Conservation (phyloP, 2,113 vertebrate species). For the Labrus mixtus region DNA sequence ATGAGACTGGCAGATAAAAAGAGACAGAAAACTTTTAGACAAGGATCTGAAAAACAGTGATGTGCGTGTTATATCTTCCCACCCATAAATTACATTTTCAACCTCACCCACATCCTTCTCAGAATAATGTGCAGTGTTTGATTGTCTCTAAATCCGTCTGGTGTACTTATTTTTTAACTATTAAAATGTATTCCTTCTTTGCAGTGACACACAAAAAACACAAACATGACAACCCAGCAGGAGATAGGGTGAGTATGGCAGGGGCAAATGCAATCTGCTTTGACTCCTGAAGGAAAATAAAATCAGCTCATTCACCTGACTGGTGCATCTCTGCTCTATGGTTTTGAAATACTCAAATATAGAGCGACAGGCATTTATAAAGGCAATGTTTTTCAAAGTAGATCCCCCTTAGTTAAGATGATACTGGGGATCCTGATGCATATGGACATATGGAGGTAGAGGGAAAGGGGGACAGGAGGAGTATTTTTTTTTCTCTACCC, state of each 20-base stretch:
- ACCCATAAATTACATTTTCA: slow-evolving; percentile 53
- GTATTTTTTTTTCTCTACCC: slow-evolving; percentile 5
- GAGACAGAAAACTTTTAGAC: slow-evolving; percentile 33
- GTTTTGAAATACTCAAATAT: slow-evolving; percentile 58
- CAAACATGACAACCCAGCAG: slow-evolving; percentile 54
- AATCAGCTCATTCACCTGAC: slow-evolving; percentile 64
- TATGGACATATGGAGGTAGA: slow-evolving; percentile 58
- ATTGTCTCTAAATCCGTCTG: slow-evolving; percentile 11
- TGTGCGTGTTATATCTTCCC: slow-evolving; percentile 29
- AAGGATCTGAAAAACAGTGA: slow-evolving; percentile 28
- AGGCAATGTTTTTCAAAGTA: slow-evolving; percentile 64
- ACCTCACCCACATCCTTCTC: slow-evolving; percentile 10
- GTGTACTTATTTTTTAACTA: slow-evolving; percentile 5
- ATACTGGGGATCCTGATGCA: slow-evolving; percentile 59
- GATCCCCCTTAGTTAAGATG: slow-evolving; percentile 63
- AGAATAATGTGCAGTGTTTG: slow-evolving; percentile 1
- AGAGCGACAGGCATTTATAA: slow-evolving; percentile 66
- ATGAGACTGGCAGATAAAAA: background rate
- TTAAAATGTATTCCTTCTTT: slow-evolving; percentile 39
- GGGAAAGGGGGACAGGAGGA: slow-evolving; percentile 36
- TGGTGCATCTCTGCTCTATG: slow-evolving; percentile 35
- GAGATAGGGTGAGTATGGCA: slow-evolving; percentile 38
- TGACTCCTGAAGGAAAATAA: slow-evolving; percentile 50
- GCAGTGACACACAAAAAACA: slow-evolving; percentile 30
- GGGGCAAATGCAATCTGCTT: slow-evolving; percentile 72